A percentile compares a stretch with the other conserved stretches of the same genome.
Conservation (phyloP, 2,888 invertebrate genomes). For the Acanthosoma haemorrhoidale region DNA sequence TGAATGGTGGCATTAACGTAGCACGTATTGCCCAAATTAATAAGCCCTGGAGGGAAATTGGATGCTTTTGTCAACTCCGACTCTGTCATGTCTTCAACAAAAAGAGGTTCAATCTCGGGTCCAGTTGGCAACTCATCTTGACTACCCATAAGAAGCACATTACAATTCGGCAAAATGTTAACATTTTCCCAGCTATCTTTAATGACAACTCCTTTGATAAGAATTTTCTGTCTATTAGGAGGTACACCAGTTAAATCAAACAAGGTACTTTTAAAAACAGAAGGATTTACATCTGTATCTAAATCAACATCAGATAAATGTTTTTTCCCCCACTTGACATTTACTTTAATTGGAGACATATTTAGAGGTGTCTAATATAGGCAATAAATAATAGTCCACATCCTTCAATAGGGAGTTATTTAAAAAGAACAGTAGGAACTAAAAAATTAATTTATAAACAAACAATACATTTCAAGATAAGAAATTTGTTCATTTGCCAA, state of each 20-base stretch:
- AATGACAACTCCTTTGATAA: neutral
- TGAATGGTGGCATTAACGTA: slow-evolving; percentile 98
- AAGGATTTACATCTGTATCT: neutral
- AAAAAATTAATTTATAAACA: neutral
- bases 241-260: neutral
- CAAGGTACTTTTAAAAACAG: neutral
- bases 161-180: neutral
- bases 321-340: neutral
- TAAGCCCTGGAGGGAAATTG: slow-evolving; percentile 80
- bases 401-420: neutral
- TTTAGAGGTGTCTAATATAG: too few species aligned
- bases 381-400: neutral
- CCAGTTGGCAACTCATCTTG: neutral
- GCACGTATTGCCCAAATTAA: slow-evolving; percentile 95
- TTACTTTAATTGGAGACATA: neutral
- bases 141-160: neutral
- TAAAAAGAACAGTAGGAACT: neutral
- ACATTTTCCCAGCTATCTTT: neutral
- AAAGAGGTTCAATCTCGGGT: neutral
- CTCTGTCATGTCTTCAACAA: neutral
- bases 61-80: neutral
- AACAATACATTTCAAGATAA: neutral
- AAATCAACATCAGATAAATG: neutral
- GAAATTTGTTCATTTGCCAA: too few species aligned
- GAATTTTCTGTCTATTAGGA: neutral